A percentile compares a stretch with the other conserved stretches of the same genome.
phyloP scores from a whole-genome alignment of 2,797 vertebrate genomes.

The Sternotherus odoratus region DNA sequence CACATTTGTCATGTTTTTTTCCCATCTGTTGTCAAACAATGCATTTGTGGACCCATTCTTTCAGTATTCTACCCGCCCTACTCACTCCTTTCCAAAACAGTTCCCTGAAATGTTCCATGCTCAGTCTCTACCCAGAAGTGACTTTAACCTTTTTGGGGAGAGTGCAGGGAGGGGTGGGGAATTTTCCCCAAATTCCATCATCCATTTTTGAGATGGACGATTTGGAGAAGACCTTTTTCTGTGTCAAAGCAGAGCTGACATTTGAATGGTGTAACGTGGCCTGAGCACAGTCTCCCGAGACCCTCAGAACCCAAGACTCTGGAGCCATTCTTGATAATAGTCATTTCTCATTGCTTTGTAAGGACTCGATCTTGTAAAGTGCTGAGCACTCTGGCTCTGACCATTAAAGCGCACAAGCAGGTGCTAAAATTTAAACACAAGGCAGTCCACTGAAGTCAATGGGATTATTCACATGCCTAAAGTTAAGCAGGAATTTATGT shows the following conservation, averaged over 20 bases:
- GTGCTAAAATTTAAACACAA: neutral
- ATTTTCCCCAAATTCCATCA: conserved; percentile 42
- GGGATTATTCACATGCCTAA: fast-evolving
- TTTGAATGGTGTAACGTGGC: neutral
- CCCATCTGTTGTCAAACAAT: neutral
- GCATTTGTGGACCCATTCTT: conserved; percentile 35
- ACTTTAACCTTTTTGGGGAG: conserved; percentile 39
- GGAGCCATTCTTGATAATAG: neutral
- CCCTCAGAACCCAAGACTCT: neutral
- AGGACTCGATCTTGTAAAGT: neutral
- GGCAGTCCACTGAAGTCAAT: neutral
- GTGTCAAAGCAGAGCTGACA: conserved; percentile 47
- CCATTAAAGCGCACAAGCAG: neutral
- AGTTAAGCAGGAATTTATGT: fast-evolving
- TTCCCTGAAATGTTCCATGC: neutral
- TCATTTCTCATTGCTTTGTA: neutral
- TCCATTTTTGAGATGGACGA: neutral
- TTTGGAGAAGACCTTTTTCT: conserved; percentile 36
- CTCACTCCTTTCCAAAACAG: neutral
- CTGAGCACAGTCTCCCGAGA: neutral
- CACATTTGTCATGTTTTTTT: neutral
- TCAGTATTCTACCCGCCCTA: conserved; percentile 1
- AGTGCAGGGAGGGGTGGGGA: neutral
- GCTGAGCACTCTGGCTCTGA: neutral
- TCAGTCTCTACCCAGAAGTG: conserved; percentile 32